Evolutionary conservation across 2,113 vertebrate species (phyloP).

Genomic region (Suricata suricatta): DNA sequence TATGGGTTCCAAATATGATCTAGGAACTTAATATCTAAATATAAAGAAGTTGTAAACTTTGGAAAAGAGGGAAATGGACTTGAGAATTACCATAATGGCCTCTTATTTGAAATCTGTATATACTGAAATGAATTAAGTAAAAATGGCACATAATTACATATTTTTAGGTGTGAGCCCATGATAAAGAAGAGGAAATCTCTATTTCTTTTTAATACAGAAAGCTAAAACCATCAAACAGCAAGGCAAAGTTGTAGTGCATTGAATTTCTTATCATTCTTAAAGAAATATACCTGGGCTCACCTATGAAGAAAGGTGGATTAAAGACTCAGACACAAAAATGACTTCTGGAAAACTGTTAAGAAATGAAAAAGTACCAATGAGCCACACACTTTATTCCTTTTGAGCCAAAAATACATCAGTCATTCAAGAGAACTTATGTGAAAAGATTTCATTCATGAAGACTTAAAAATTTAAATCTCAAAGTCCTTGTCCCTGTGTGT

Average conservation of each 20-base stretch:
- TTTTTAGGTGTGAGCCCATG: neutral
- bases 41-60: constrained; percentile 11
- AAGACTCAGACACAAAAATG: neutral
- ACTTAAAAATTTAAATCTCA: neutral
- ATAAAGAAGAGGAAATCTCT: neutral
- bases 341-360: neutral
- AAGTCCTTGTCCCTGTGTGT: neutral
- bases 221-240: neutral
- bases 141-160: neutral
- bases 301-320: neutral
- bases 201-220: neutral
- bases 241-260: neutral
- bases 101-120: neutral
- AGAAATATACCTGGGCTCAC: neutral
- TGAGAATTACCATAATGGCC: neutral
- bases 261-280: neutral
- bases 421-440: neutral
- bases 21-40: constrained; percentile 30
- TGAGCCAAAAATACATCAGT: neutral
- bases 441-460: neutral
- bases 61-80: constrained; percentile 30
- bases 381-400: neutral
- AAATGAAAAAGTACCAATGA: neutral
- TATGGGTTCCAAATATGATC: neutral
- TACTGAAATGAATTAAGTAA: constrained; percentile 20